Percentiles rank a stretch among this genome's conserved stretches.
phyloP scores from a whole-genome alignment of 2,113 vertebrate species.

The Synchiropus splendidus region DNA sequence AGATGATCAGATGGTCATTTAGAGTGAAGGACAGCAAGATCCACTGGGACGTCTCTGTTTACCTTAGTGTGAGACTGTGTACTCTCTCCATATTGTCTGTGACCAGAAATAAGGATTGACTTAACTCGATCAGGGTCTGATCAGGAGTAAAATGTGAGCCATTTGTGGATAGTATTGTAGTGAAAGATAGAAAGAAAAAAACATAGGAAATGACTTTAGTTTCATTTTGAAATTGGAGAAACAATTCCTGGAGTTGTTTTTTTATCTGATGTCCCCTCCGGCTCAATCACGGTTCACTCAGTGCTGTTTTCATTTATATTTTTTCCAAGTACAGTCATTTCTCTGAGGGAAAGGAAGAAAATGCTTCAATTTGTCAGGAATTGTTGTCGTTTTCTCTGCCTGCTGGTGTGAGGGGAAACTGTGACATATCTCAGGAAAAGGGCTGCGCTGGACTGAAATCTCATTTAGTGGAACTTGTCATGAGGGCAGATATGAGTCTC shows the following conservation, averaged over 20 bases:
- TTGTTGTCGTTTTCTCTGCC: conserved; percentile 29
- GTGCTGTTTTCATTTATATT: conserved; percentile 49
- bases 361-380: conserved; percentile 55
- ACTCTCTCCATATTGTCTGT: too few species aligned
- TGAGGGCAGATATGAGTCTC: conserved; percentile 43
- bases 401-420: conserved; percentile 29
- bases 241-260: conserved; percentile 37
- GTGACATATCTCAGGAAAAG: conserved; percentile 37
- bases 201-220: too few species aligned
- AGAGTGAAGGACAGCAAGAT: conserved; percentile 29
- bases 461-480: conserved; percentile 54
- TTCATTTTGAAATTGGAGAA: too few species aligned
- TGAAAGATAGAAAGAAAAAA: too few species aligned
- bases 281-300: conserved; percentile 42
- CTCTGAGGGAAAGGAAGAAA: conserved; percentile 35
- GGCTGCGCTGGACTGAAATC: conserved; percentile 44
- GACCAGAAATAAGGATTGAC: too few species aligned
- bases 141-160: too few species aligned
- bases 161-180: too few species aligned
- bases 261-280: conserved; percentile 50
- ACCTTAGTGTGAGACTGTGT: not conserved
- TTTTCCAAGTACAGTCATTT: conserved; percentile 49
- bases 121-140: too few species aligned
- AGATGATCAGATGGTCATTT: conserved; percentile 32
- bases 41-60: conserved; percentile 5